These are phyloP conservation scores for Parochlus steinenii DNA, from an alignment of 2,888 invertebrate genomes.

Conservation along the genomic window DNA sequence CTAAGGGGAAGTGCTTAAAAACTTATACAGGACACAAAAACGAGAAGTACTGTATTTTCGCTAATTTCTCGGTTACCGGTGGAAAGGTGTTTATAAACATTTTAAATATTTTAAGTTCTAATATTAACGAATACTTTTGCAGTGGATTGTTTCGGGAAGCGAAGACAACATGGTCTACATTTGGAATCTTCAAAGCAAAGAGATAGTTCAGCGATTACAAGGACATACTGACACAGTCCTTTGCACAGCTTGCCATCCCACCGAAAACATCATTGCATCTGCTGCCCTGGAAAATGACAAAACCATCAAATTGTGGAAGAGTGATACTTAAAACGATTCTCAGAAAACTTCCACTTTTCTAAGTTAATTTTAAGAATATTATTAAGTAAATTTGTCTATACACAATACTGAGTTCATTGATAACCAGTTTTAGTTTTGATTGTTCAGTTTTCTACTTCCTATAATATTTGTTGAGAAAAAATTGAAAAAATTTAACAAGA, in stretches of 20 bases:
- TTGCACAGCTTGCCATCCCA: conserved; percentile 97
- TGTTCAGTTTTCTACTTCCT: too few species aligned
- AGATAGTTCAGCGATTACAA: conserved; percentile 93
- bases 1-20: conserved; percentile 95
- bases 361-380: too few species aligned
- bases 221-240: conserved; percentile 94
- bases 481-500: too few species aligned
- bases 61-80: conserved; percentile 98
- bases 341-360: too few species aligned
- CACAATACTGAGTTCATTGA: too few species aligned
- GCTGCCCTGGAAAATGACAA: conserved; percentile 97
- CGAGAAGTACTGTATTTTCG: conserved; percentile 99
- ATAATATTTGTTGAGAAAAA: too few species aligned
- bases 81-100: conserved; percentile 57
- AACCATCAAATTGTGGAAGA: conserved; percentile 98
- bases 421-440: too few species aligned
- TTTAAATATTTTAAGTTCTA: conserved; percentile 8
- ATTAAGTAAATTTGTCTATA: too few species aligned
- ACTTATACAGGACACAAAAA: conserved; percentile 97
- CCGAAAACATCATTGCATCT: conserved; percentile 97
- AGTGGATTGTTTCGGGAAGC: conserved; percentile 99
- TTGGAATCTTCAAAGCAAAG: conserved; percentile 99
- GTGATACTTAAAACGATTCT: conserved; percentile 61
- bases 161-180: conserved; percentile 98
- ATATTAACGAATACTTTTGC: conserved; percentile 25